A percentile compares a stretch with the other conserved stretches of the same genome.
These are phyloP conservation scores for Periphyllus acericola DNA, from an alignment of 2,888 invertebrate genomes.

Conservation along the genomic window DNA sequence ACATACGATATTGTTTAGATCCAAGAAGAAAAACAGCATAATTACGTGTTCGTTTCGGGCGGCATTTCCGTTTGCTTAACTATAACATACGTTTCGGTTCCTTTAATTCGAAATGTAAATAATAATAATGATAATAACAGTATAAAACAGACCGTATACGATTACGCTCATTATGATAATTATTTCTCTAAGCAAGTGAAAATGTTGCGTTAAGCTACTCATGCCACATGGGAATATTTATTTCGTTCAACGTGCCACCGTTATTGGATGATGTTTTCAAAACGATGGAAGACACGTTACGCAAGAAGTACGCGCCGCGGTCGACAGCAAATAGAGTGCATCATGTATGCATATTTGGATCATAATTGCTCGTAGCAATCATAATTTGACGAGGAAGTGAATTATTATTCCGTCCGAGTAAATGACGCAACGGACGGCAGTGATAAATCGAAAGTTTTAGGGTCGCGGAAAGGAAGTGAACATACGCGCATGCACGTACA, in stretches of 20 bases:
- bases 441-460: constrained; percentile 35
- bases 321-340: too few species aligned
- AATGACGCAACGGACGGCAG: neutral
- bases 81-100: too few species aligned
- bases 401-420: neutral
- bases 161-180: neutral
- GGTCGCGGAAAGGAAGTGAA: neutral
- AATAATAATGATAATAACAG: too few species aligned
- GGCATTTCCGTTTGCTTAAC: too few species aligned
- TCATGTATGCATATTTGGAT: neutral
- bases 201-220: neutral
- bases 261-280: constrained; percentile 5
- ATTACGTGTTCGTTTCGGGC: too few species aligned
- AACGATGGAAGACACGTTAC: neutral
- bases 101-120: too few species aligned
- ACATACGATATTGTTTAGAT: too few species aligned
- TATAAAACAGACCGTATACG: neutral
- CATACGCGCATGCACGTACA: neutral
- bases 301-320: neutral
- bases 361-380: constrained; percentile 11
- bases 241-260: neutral
- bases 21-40: too few species aligned
- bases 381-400: constrained; percentile 26
- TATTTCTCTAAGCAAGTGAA: constrained; percentile 10
- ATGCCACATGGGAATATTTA: neutral